These are phyloP conservation scores for Notodonta ziczac DNA, from an alignment of 2,888 invertebrate species.

Conservation along the genomic window DNA sequence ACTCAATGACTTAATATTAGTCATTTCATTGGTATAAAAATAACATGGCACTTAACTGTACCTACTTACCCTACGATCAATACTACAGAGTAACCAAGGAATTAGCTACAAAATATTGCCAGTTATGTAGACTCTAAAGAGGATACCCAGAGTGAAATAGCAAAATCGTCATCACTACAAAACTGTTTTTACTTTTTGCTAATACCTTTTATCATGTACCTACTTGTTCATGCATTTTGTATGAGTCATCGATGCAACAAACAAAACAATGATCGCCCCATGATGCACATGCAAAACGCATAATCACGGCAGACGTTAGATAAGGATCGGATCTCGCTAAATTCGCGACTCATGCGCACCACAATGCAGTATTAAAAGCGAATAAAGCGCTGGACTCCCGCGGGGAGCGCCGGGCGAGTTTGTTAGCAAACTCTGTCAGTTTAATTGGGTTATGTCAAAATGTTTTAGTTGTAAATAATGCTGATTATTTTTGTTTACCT, in stretches of 20 bases:
- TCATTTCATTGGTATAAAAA: no score
- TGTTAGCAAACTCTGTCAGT: conserved; percentile 45
- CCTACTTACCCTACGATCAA: no score
- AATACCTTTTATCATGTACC: neutral
- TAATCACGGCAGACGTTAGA: conserved; percentile 64
- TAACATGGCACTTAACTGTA: no score
- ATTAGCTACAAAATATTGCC: no score
- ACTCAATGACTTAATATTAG: no score
- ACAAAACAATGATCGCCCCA: conserved; percentile 36
- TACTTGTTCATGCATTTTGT: neutral
- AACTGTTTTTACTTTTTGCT: neutral
- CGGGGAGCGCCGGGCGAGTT: conserved; percentile 42
- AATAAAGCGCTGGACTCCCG: conserved; percentile 45
- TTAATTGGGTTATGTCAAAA: conserved; percentile 65
- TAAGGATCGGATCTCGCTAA: conserved; percentile 60
- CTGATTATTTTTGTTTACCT: conserved; percentile 2
- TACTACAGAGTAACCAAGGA: no score
- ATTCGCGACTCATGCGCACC: conserved; percentile 42
- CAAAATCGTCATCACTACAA: conserved; percentile 1
- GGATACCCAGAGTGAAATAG: neutral
- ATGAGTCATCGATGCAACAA: neutral
- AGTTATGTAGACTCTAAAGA: neutral
- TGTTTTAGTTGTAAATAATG: conserved; percentile 48
- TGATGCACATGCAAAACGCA: conserved; percentile 60
- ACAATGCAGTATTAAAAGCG: conserved; percentile 2